Evolutionary conservation across 2,797 vertebrate genomes (phyloP).

Genomic region (Brachyalestes nurse): DNA sequence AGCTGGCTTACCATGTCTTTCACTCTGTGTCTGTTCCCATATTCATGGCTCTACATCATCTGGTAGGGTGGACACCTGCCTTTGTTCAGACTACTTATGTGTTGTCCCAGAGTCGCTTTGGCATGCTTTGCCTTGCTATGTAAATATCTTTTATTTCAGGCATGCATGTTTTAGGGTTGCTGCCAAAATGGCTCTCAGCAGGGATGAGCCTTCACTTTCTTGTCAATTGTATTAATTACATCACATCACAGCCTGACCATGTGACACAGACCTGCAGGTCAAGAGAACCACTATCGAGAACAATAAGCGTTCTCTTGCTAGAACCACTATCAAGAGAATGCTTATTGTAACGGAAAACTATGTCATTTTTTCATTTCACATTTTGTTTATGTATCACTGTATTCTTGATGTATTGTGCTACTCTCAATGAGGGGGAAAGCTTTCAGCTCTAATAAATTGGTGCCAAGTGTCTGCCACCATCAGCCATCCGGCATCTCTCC

Average conservation of each 20-base stretch:
- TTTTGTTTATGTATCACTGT: slow-evolving; percentile 72
- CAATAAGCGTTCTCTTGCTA: too few species aligned
- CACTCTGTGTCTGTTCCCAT: background rate
- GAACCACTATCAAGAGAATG: too few species aligned
- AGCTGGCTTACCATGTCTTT: slow-evolving; percentile 62
- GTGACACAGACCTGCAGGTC: slow-evolving; percentile 38
- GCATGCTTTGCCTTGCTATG: slow-evolving; percentile 17
- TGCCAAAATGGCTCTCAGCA: slow-evolving; percentile 64
- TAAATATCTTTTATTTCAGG: slow-evolving; percentile 33
- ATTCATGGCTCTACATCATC: background rate
- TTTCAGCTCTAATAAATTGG: slow-evolving; percentile 79
- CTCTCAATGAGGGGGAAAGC: slow-evolving; percentile 65
- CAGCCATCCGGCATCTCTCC: slow-evolving; percentile 82
- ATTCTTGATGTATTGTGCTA: slow-evolving; percentile 48
- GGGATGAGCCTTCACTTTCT: slow-evolving; percentile 62
- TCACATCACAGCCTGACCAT: slow-evolving; percentile 67
- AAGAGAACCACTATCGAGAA: slow-evolving; percentile 10
- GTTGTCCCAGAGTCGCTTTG: slow-evolving; percentile 3
- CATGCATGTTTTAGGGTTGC: slow-evolving; percentile 9
- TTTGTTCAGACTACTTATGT: background rate
- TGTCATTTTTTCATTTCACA: slow-evolving; percentile 42
- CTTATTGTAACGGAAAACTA: slow-evolving; percentile 30
- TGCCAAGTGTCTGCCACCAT: slow-evolving; percentile 75
- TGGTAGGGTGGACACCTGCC: background rate
- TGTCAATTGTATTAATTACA: slow-evolving; percentile 83